These are phyloP conservation scores for Pelodiscus sinensis DNA, from an alignment of 2,113 vertebrate species.

Conservation along the genomic window DNA sequence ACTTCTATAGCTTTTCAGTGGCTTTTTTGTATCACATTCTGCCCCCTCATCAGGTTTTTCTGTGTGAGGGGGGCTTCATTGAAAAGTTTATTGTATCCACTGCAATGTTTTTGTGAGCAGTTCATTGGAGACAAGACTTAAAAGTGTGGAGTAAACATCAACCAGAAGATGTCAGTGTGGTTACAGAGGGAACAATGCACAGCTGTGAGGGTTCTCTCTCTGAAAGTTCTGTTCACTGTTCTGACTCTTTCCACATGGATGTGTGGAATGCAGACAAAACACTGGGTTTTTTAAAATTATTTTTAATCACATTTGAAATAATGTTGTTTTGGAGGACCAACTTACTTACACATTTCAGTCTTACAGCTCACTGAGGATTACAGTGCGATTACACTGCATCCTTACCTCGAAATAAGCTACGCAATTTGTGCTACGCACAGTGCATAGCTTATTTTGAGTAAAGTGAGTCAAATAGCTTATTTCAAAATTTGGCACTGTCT, in stretches of 20 bases:
- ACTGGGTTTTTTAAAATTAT: fast-evolving
- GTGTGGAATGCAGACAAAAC: background rate
- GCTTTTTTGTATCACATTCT: fast-evolving
- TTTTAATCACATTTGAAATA: background rate
- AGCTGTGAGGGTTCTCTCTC: fast-evolving
- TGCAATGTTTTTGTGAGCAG: fast-evolving
- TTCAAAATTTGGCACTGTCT: no score
- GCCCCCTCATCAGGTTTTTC: background rate
- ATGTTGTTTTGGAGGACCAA: background rate
- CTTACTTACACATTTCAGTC: background rate
- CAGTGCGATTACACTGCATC: no score
- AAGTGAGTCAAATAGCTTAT: no score
- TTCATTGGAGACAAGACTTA: no score
- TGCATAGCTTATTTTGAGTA: no score
- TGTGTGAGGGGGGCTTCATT: background rate
- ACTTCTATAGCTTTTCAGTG: background rate
- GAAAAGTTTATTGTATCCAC: background rate
- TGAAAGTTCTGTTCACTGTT: fast-evolving
- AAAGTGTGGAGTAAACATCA: background rate
- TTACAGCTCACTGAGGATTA: background rate
- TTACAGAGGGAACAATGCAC: background rate
- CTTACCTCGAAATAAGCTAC: no score
- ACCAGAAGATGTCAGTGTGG: constrained; percentile 58
- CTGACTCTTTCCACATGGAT: fast-evolving
- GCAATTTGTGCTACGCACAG: no score